These are phyloP conservation scores for Halyomorpha halys DNA, from an alignment of 1,140 invertebrate species.

Conservation along the genomic window DNA sequence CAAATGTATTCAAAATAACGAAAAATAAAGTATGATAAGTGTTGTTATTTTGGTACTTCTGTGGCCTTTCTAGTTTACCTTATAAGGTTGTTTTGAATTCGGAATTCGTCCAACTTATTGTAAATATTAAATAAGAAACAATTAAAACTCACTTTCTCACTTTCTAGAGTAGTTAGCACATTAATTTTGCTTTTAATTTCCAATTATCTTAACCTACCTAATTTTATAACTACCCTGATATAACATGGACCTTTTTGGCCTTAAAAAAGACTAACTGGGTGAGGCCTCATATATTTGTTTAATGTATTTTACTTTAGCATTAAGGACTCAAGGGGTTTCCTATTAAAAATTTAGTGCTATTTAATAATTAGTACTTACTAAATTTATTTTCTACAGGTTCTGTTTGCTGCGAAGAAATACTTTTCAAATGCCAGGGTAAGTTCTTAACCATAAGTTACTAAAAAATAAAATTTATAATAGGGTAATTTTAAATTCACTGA, in stretches of 20 bases:
- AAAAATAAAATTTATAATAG: too few relatives aligned
- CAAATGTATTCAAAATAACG: too few relatives aligned
- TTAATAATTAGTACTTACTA: not conserved
- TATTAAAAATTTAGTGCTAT: too few relatives aligned
- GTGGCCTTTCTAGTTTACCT: not conserved
- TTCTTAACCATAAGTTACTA: not conserved
- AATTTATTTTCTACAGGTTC: not conserved
- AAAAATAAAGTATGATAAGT: too few relatives aligned
- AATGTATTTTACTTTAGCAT: too few relatives aligned
- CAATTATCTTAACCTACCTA: constrained; percentile 2
- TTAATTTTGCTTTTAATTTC: not conserved
- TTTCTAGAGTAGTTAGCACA: too few relatives aligned
- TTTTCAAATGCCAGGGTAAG: constrained; percentile 21
- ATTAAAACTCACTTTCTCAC: too few relatives aligned
- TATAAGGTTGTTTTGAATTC: constrained; percentile 7
- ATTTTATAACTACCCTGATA: not conserved
- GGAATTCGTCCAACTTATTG: not conserved
- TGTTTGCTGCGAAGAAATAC: not conserved
- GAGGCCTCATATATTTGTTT: not conserved
- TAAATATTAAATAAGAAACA: too few relatives aligned
- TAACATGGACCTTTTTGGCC: not conserved
- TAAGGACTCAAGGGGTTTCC: too few relatives aligned
- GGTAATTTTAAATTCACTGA: too few relatives aligned
- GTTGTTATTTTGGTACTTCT: constrained; percentile 1
- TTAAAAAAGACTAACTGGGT: constrained; percentile 16